These are phyloP conservation scores for Tetropium fuscum DNA, from an alignment of 2,888 invertebrate genomes.

Conservation along the genomic window DNA sequence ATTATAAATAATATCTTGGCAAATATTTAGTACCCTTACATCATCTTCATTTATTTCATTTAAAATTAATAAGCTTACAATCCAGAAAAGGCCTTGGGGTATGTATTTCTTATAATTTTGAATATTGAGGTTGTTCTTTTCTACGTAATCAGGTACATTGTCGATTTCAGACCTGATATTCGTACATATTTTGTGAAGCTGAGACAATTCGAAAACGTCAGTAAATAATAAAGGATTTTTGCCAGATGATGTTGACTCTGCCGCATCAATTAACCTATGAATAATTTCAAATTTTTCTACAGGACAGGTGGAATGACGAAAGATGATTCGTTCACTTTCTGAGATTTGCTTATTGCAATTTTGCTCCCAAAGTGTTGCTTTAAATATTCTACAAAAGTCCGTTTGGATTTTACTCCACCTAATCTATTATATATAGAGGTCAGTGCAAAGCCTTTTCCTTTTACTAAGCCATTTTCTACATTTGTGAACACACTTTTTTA, in stretches of 20 bases:
- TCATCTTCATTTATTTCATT: too few species aligned
- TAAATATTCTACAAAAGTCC: background rate
- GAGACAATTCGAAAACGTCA: background rate
- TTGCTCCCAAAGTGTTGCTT: background rate
- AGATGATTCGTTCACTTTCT: background rate
- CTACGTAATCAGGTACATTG: background rate
- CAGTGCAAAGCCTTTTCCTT: background rate
- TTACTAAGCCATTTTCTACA: background rate
- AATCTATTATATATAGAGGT: background rate
- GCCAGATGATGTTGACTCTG: background rate
- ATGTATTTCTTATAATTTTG: background rate
- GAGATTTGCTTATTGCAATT: background rate
- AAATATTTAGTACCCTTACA: slow-evolving; percentile 1
- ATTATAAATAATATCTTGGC: slow-evolving; percentile 22
- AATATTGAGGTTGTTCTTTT: background rate
- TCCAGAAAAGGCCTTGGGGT: too few species aligned
- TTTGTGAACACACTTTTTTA: background rate
- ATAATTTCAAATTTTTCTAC: background rate
- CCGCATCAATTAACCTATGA: background rate
- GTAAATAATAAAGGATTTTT: too few species aligned
- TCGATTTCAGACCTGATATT: background rate
- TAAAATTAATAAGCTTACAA: too few species aligned
- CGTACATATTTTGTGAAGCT: background rate
- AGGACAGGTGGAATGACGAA: background rate
- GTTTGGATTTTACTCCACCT: background rate